phyloP scores from a whole-genome alignment of 2,113 vertebrate genomes.

The Canis aureus region DNA sequence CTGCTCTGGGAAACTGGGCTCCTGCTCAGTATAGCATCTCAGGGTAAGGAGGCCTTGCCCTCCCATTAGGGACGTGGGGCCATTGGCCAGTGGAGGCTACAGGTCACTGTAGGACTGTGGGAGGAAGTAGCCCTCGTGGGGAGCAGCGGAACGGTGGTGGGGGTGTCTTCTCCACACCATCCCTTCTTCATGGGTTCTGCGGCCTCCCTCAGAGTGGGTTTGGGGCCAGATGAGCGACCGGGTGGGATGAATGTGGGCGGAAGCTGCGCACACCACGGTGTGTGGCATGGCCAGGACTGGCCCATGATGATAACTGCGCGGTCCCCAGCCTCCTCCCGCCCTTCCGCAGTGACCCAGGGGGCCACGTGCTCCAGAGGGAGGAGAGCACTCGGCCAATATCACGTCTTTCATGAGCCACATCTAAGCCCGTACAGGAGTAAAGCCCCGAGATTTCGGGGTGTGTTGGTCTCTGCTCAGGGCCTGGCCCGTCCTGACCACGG shows the following conservation, averaged over 20 bases:
- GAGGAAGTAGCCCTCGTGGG: background rate
- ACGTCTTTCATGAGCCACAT: background rate
- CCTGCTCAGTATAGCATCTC: background rate
- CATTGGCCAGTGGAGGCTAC: background rate
- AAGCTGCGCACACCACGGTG: background rate
- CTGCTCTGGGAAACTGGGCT: conserved; percentile 41
- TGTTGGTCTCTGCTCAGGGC: background rate
- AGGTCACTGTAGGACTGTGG: background rate
- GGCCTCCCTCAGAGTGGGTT: background rate
- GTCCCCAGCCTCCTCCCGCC: background rate
- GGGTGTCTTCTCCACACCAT: background rate
- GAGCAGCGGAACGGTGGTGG: background rate
- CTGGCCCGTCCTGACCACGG: background rate
- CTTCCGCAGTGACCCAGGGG: background rate
- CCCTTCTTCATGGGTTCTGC: background rate
- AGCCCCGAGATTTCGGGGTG: background rate
- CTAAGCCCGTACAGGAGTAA: background rate
- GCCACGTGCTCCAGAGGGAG: background rate
- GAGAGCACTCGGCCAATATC: background rate
- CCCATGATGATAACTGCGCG: no score
- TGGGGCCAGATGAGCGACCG: background rate
- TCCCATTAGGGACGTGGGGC: background rate
- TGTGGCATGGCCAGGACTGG: background rate
- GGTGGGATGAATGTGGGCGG: background rate
- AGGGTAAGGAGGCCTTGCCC: background rate